Evolutionary conservation across 2,113 vertebrate genomes (phyloP), one percentile per base, ranked within the genome.

Genomic region (Corythaixoides concolor): DNA sequence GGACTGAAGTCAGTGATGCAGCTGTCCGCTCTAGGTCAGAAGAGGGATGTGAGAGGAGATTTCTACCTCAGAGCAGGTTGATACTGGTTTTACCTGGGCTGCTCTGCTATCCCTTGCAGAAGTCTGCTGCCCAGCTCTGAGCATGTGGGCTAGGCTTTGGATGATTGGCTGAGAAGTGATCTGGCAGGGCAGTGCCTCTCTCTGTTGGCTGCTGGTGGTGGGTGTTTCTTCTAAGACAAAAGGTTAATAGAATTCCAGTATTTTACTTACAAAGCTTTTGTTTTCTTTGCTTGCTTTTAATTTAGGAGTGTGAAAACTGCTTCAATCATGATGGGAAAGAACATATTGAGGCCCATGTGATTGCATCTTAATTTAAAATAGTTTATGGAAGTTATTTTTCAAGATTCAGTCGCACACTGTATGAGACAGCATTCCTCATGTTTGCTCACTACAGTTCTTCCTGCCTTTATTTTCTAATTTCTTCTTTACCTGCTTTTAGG

Each of bases 401-500:
- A 22, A 56, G 13, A 66, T 88, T 64, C 15, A 27, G 0, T 69
- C 4, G 14, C 73, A 39, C 12, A 39, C 9, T 58, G 1, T n/a
- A 64, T 43, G 35, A 68, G n/a, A 69, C 18, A 62, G 5, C 6
- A 50, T 33, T 86, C 35, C 21, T 50, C 18, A 1, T 27, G 7
- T 72, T 70, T 78, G 18, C 23, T 88, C 23, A n/a, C 37, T 55
- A 26, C 7, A 37, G 3, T 55, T 87, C 11, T 47, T 86, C 27
- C 17, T 74, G 19, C 7, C 14, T 64, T 41, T 55, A 30, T 55
- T 41, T n/a, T 58, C 24, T 74, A 47, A 47, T 70, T 91, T 85
- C 28, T 93, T 90, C 35, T 86, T 89, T 70, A 55, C 41, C 58
- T 77, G 35, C 19, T 88, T 88, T 93, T 77, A 74, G 13, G 8